Percentiles rank a stretch among this genome's conserved stretches.
Conservation (phyloP, 2,888 invertebrate species). For the Oxyscelio sp. region DNA sequence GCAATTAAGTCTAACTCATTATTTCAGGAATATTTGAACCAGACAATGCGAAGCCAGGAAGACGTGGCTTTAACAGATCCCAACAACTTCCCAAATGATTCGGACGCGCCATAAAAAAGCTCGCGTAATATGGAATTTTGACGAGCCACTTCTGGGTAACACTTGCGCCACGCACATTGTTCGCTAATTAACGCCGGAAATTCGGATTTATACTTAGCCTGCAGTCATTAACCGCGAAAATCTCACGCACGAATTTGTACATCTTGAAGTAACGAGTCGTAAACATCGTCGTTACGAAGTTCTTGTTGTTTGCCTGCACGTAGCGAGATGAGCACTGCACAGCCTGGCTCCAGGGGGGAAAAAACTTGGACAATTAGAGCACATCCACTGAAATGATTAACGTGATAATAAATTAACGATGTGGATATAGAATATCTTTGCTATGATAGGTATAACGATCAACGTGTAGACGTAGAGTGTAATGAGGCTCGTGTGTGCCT, state of each 20-base stretch:
- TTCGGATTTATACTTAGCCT: too few species aligned
- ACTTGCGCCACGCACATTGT: too few species aligned
- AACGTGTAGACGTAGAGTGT: slow-evolving; percentile 72
- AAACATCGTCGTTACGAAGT: slow-evolving; percentile 25
- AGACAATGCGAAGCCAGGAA: background rate
- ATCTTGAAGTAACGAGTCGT: too few species aligned
- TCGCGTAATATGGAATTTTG: slow-evolving; percentile 23
- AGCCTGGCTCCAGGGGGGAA: background rate
- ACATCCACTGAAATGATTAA: slow-evolving; percentile 46
- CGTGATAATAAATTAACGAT: slow-evolving; percentile 73
- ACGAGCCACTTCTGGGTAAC: slow-evolving; percentile 30
- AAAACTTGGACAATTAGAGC: slow-evolving; percentile 15
- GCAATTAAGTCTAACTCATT: slow-evolving; percentile 3
- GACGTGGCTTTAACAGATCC: background rate
- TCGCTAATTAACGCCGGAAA: too few species aligned
- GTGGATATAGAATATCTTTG: slow-evolving; percentile 72
- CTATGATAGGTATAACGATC: slow-evolving; percentile 74
- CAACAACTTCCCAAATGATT: slow-evolving; percentile 30
- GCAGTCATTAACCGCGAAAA: too few species aligned
- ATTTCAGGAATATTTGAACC: slow-evolving; percentile 6
- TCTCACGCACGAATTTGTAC: too few species aligned
- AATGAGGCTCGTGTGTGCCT: slow-evolving; percentile 87
- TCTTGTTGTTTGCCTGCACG: slow-evolving; percentile 27
- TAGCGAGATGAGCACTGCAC: background rate
- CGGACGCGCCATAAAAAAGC: slow-evolving; percentile 1